phyloP scores from a whole-genome alignment of 2,113 vertebrate genomes.

The Gnathonemus longibarbis region DNA sequence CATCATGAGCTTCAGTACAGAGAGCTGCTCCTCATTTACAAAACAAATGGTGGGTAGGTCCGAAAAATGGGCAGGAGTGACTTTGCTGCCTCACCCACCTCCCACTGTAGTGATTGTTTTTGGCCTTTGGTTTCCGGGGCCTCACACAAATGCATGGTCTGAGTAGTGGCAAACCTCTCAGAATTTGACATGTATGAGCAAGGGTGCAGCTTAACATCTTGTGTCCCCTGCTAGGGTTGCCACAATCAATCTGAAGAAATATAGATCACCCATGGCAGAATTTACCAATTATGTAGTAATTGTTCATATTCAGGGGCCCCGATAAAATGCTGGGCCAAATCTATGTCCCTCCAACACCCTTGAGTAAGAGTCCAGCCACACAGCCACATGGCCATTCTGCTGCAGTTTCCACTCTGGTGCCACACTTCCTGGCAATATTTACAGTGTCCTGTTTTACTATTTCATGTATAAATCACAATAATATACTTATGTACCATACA shows the following conservation, averaged over 20 bases:
- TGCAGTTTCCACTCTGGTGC: background rate
- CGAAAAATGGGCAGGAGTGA: background rate
- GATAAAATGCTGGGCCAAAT: background rate
- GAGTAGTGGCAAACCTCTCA: background rate
- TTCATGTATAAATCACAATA: background rate
- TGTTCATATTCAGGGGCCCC: background rate
- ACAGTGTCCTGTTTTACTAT: background rate
- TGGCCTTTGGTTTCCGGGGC: background rate
- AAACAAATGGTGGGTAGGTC: background rate
- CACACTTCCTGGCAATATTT: background rate
- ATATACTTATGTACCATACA: background rate
- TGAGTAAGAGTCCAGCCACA: background rate
- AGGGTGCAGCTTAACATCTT: background rate
- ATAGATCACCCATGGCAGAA: background rate
- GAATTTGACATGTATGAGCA: background rate
- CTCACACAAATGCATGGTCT: background rate
- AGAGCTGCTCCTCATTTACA: background rate
- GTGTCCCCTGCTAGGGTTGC: background rate
- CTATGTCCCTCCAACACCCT: background rate
- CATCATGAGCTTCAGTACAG: background rate
- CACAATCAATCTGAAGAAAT: background rate
- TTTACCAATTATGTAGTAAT: background rate
- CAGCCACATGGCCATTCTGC: background rate
- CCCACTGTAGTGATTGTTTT: background rate
- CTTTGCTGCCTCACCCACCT: background rate